Evolutionary conservation across 2,888 invertebrate species (phyloP), one percentile per base, ranked within the genome.

Genomic region (Lithophane ornitopus): DNA sequence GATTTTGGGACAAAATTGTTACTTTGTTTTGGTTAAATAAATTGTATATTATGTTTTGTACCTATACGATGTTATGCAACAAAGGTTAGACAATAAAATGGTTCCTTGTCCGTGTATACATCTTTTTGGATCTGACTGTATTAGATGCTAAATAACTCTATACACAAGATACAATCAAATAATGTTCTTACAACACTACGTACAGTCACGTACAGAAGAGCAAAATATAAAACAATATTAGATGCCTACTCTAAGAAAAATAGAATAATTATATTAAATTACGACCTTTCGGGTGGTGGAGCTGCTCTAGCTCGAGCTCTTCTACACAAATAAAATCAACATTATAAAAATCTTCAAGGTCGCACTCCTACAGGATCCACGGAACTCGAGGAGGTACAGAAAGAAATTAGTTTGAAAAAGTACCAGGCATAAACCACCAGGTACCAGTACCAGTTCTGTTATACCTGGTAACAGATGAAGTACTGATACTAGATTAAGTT

Each of bases 261-360:
- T 52, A 66, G 44, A 68, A 69, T 61, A 65, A 72, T 54, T 66
- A 14, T 74, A 73, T 46, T 34, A 56, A 81, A 77, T 69, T 74
- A 76, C 74, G 75, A 63, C 26, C 56, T 56, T 3, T 9, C n/a
- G 11, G 34, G 1, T 8, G 74, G 75, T 11, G 76, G 67, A 8
- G 44, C 19, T 3, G 34, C 34, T 28, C 79, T 77, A 74, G 46
- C 8, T 28, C 63, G 59, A 62, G 22, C 56, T 78, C 88, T 86
- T 83, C 26, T 70, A 80, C 76, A 81, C 71, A 76, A 82, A 82
- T 61, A 75, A 78, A 71, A 56, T 65, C 66, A 68, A 77, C 22
- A 73, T 80, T 80, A 81, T 75, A 58, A 67, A 61, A 65, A 80
- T 79, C 69, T 78, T 80, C 87, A 79, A 74, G 80, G 77, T 86